phyloP scores from a whole-genome alignment of 2,888 invertebrate species.

The Nemapogon koenigi region DNA sequence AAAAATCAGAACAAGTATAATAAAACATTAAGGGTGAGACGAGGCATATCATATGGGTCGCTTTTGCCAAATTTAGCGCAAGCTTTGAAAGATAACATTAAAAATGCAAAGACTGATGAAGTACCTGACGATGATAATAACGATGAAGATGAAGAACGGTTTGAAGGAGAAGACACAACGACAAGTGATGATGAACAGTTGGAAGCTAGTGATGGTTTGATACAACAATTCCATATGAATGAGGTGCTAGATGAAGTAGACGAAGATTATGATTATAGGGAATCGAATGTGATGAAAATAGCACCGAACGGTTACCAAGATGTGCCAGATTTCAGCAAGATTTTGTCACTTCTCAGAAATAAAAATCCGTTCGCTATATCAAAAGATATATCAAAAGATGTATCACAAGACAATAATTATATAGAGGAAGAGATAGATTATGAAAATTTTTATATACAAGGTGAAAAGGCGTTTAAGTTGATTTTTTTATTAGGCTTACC shows the following conservation, averaged over 20 bases:
- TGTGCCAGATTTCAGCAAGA: not conserved
- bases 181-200: too few species aligned
- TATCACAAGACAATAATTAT: not conserved
- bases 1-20: constrained; percentile 13
- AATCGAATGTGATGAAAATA: constrained; percentile 52
- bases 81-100: constrained; percentile 25
- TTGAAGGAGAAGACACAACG: constrained; percentile 36
- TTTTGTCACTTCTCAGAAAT: not conserved
- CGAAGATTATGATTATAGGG: constrained; percentile 39
- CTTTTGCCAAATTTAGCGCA: constrained; percentile 43
- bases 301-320: constrained; percentile 37
- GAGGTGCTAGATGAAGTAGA: constrained; percentile 36
- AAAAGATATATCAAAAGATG: not conserved
- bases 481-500: constrained; percentile 69
- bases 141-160: constrained; percentile 36
- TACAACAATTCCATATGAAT: constrained; percentile 51
- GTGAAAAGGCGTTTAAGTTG: constrained; percentile 35
- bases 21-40: constrained; percentile 26
- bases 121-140: constrained; percentile 19
- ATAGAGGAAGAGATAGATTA: not conserved
- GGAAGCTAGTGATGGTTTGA: constrained; percentile 24
- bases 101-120: constrained; percentile 26
- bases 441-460: not conserved
- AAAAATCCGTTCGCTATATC: not conserved
- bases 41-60: constrained; percentile 33